Percentiles rank a stretch among this genome's conserved stretches.
Evolutionary conservation across 2,888 invertebrate genomes (phyloP).

Genomic region (Amblyjoppa fuscipennis): DNA sequence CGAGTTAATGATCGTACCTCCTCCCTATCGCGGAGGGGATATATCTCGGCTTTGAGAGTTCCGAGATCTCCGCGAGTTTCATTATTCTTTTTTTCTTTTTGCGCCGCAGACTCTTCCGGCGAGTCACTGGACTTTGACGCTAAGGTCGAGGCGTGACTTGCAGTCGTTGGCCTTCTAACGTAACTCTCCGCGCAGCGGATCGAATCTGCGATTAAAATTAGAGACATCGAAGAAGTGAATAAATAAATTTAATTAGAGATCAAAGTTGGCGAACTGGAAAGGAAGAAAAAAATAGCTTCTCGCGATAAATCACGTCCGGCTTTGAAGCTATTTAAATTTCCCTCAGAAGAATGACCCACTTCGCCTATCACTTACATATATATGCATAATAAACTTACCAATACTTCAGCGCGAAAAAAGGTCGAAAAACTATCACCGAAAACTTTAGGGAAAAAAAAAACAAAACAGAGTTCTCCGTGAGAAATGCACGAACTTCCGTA

Average conservation of each 20-base stretch:
- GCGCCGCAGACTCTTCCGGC: constrained; percentile 17
- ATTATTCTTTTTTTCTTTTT: constrained; percentile 2
- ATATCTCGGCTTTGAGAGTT: constrained; percentile 24
- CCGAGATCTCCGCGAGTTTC: constrained; percentile 36
- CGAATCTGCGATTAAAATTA: background rate
- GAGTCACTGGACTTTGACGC: constrained; percentile 29
- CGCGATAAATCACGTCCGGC: no score
- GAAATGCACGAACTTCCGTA: background rate
- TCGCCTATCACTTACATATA: no score
- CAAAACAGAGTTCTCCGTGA: background rate
- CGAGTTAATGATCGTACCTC: constrained; percentile 61
- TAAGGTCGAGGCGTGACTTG: background rate
- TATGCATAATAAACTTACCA: no score
- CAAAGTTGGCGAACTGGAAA: background rate
- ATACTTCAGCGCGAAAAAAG: no score
- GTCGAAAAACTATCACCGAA: no score
- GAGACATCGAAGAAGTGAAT: background rate
- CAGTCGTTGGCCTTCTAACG: background rate
- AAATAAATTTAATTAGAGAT: background rate
- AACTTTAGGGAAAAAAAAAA: background rate
- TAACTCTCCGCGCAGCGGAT: background rate
- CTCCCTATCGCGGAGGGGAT: constrained; percentile 17
- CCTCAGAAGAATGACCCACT: no score
- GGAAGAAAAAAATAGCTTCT: no score
- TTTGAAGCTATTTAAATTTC: no score